These are phyloP conservation scores for Atethmia centrago DNA, from an alignment of 2,888 invertebrate species.

Conservation along the genomic window DNA sequence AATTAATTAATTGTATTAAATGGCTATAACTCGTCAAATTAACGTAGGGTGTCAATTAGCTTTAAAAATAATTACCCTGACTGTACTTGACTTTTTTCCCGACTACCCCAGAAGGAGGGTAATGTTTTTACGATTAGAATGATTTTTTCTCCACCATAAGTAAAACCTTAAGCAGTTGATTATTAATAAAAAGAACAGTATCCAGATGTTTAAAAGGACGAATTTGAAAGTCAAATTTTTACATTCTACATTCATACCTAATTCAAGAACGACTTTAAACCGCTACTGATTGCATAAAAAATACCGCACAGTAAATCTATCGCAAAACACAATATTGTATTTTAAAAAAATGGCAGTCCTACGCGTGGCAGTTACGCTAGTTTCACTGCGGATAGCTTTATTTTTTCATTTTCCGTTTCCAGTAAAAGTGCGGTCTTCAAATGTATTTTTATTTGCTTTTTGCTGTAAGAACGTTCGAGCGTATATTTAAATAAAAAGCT, in stretches of 20 bases:
- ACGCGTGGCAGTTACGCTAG: slow-evolving; percentile 67
- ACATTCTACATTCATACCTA: not conserved
- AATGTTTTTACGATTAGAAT: too few species aligned
- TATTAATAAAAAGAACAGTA: not conserved
- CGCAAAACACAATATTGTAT: slow-evolving; percentile 31
- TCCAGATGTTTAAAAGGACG: not conserved
- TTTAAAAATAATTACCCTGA: too few species aligned
- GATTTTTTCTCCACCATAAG: not conserved
- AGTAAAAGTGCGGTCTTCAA: slow-evolving; percentile 68
- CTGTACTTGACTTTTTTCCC: too few species aligned
- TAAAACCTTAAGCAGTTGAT: not conserved
- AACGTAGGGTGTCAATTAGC: too few species aligned
- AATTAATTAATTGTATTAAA: too few species aligned
- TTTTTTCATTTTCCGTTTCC: slow-evolving; percentile 63
- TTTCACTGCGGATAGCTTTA: slow-evolving; percentile 61
- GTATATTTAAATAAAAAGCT: slow-evolving; percentile 20
- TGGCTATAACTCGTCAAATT: too few species aligned
- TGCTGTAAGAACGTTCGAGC: slow-evolving; percentile 24
- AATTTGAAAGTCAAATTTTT: not conserved
- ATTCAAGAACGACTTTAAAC: not conserved
- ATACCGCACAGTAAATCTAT: not conserved
- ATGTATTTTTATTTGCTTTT: slow-evolving; percentile 49
- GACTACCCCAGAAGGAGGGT: too few species aligned
- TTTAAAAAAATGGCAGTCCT: slow-evolving; percentile 57
- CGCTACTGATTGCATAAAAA: slow-evolving; percentile 5